Percentiles rank a stretch among this genome's conserved stretches.
phyloP scores from a whole-genome alignment of 1,140 invertebrate species.

The Tetramorium simillimum region DNA sequence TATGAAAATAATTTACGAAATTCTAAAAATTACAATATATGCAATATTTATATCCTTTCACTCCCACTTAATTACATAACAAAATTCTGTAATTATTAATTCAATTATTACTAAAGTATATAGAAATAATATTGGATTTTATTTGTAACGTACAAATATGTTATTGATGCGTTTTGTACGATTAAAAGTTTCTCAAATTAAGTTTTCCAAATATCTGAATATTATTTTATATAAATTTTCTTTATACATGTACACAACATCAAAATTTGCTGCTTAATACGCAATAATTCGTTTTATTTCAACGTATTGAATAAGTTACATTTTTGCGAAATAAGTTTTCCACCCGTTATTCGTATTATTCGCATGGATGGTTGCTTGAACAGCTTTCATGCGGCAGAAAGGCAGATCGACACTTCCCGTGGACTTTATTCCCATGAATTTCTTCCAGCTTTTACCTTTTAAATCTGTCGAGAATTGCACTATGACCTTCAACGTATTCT shows the following conservation, averaged over 20 bases:
- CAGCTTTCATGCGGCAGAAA: conserved; percentile 6
- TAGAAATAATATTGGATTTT: not conserved
- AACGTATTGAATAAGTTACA: not conserved
- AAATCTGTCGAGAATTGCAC: not conserved
- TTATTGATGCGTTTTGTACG: not conserved
- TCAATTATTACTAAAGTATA: not conserved
- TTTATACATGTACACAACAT: not conserved
- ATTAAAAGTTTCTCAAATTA: not conserved
- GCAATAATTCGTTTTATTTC: not conserved
- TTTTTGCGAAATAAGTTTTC: not conserved
- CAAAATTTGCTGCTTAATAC: not conserved
- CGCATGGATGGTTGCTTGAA: conserved; percentile 13
- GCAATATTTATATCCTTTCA: not conserved
- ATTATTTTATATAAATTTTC: conserved; percentile 14
- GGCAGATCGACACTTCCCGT: not conserved
- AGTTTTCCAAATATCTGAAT: not conserved
- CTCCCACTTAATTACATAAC: not conserved
- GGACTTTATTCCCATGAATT: not conserved
- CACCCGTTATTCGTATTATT: conserved; percentile 32
- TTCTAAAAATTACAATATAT: not conserved
- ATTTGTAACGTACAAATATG: not conserved
- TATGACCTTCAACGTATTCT: not conserved
- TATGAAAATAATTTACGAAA: not conserved
- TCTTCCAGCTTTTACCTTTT: not conserved
- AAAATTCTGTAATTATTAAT: not conserved